Percentiles rank a stretch among this genome's conserved stretches.
phyloP scores from a whole-genome alignment of 2,797 vertebrate genomes.

The Phoebastria nigripes region DNA sequence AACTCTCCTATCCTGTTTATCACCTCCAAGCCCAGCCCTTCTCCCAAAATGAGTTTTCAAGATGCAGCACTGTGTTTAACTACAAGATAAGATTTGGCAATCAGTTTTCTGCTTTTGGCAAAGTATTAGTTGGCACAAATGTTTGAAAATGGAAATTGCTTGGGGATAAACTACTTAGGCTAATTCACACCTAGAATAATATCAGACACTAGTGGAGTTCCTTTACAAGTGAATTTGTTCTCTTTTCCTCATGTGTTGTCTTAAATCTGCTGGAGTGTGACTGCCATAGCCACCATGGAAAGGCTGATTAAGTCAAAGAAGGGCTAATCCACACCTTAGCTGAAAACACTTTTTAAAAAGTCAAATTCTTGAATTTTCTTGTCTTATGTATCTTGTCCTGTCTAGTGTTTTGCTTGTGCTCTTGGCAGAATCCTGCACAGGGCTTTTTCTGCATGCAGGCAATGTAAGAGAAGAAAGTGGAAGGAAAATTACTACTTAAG shows the following conservation, averaged over 20 bases:
- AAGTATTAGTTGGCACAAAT: neutral
- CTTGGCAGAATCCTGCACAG: neutral
- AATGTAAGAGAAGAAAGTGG: neutral
- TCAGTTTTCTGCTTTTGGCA: neutral
- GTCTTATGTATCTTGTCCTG: neutral
- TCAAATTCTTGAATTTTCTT: neutral
- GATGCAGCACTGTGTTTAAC: neutral
- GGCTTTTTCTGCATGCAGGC: neutral
- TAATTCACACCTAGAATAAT: conserved; percentile 25
- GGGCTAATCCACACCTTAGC: neutral
- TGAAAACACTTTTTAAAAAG: neutral
- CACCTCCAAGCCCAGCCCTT: neutral
- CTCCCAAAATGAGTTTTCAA: conserved; percentile 41
- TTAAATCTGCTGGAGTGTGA: neutral
- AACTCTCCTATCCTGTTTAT: conserved; percentile 60
- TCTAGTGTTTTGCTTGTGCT: neutral
- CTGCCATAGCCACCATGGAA: neutral
- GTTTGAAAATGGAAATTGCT: neutral
- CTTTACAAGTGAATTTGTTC: neutral
- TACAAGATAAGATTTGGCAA: neutral
- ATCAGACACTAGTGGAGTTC: neutral
- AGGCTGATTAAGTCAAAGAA: neutral
- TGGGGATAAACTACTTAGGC: neutral
- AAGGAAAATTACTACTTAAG: neutral
- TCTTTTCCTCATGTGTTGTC: neutral